Conservation (phyloP, 2,888 invertebrate genomes). For the Agonopterix arenella region DNA sequence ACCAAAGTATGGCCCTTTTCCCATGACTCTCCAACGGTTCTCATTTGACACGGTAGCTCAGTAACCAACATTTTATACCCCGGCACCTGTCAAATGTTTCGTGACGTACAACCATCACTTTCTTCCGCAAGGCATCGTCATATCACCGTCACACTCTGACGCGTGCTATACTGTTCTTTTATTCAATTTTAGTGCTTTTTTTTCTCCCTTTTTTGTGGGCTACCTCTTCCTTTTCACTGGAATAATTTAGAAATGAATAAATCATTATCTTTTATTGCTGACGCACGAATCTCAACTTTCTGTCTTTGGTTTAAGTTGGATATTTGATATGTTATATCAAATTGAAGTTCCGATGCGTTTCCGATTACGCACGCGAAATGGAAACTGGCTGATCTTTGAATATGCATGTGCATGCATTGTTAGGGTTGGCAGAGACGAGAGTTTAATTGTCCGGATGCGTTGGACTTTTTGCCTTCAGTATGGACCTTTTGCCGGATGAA, state of each 20-base stretch:
- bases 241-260: constrained; percentile 62
- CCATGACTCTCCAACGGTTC: constrained; percentile 24
- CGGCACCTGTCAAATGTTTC: constrained; percentile 38
- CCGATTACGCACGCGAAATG: constrained; percentile 70
- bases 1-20: constrained; percentile 8
- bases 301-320: constrained; percentile 30
- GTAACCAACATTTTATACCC: constrained; percentile 39
- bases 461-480: not conserved
- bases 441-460: not conserved
- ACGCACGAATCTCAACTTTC: not conserved
- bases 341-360: constrained; percentile 44
- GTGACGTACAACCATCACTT: constrained; percentile 43
- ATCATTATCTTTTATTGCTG: constrained; percentile 31
- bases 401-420: constrained; percentile 56
- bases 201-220: constrained; percentile 36
- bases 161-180: constrained; percentile 39
- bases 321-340: constrained; percentile 32
- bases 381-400: constrained; percentile 66
- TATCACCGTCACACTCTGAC: constrained; percentile 56
- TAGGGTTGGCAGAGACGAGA: constrained; percentile 3
- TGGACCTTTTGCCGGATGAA: not conserved
- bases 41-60: constrained; percentile 48
- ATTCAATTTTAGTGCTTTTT: constrained; percentile 32
- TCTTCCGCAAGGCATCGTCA: constrained; percentile 42
- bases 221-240: constrained; percentile 52